A percentile compares a stretch with the other conserved stretches of the same genome.
These are phyloP conservation scores for Bradynema listronoti DNA, from an alignment of 1,140 invertebrate genomes.

Conservation along the genomic window DNA sequence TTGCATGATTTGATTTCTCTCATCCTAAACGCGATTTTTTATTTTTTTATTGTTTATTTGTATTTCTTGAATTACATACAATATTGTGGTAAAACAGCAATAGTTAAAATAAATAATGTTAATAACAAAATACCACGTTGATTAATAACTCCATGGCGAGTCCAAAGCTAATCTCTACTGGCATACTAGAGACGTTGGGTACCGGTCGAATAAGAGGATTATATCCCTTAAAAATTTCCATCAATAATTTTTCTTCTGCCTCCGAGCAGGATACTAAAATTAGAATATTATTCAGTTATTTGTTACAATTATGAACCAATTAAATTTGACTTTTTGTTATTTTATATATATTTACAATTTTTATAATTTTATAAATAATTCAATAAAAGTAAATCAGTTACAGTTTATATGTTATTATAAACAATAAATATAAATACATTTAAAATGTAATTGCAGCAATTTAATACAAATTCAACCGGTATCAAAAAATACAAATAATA, in stretches of 20 bases:
- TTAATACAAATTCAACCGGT: too few relatives aligned
- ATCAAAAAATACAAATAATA: too few relatives aligned
- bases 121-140: conserved; percentile 77
- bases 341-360: not conserved
- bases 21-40: conserved; percentile 34
- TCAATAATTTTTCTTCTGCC: conserved; percentile 87
- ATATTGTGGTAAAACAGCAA: too few relatives aligned
- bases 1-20: conserved; percentile 57
- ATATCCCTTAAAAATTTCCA: conserved; percentile 90
- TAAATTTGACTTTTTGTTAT: not conserved
- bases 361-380: not conserved
- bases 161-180: conserved; percentile 85
- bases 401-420: too few relatives aligned
- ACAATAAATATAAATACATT: not conserved
- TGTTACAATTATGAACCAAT: not conserved
- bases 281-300: not conserved
- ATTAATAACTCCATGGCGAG: conserved; percentile 96
- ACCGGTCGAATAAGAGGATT: conserved; percentile 98
- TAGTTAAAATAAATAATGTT: not conserved
- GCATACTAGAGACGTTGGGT: conserved; percentile 75
- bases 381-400: not conserved
- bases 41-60: conserved; percentile 13
- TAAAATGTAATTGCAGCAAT: not conserved
- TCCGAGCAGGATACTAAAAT: conserved; percentile 64
- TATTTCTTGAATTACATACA: too few relatives aligned